These are phyloP conservation scores for Tribolium castaneum DNA, from an alignment of 1,140 invertebrate species.

Conservation along the genomic window DNA sequence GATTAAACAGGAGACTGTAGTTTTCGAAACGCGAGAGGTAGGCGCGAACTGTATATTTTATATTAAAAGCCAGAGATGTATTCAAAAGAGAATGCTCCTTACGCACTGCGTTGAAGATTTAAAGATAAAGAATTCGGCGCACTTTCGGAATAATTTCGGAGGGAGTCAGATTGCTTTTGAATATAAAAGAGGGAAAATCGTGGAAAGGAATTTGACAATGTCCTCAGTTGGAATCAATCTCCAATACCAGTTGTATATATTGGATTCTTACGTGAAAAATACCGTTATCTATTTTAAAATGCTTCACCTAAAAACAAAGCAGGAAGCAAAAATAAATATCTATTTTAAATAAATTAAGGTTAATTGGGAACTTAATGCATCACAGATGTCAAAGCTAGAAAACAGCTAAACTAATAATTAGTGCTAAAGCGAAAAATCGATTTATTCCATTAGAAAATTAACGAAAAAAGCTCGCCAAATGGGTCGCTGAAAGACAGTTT, in stretches of 20 bases:
- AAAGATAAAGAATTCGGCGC: background rate
- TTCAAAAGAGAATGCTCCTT: background rate
- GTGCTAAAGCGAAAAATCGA: background rate
- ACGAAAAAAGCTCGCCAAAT: background rate
- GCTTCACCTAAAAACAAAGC: background rate
- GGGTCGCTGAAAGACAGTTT: background rate
- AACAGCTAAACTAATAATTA: background rate
- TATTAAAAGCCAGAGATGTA: background rate
- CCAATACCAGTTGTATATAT: background rate
- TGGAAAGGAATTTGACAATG: background rate
- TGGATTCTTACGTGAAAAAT: background rate
- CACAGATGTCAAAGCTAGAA: background rate
- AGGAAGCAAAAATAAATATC: background rate
- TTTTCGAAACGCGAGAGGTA: background rate
- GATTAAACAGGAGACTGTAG: conserved; percentile 10
- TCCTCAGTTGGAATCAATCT: background rate
- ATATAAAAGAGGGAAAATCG: background rate
- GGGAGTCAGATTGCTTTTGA: background rate
- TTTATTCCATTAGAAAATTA: background rate
- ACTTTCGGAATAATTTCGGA: background rate
- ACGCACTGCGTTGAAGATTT: background rate
- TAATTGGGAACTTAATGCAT: background rate
- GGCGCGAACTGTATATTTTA: background rate
- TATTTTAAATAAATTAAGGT: background rate
- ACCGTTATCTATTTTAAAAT: background rate